Conservation (phyloP, 30 jellyfish, hydroid and myxozoan genomes). For the Aurelia aurita complex sp. Pacific region DNA sequence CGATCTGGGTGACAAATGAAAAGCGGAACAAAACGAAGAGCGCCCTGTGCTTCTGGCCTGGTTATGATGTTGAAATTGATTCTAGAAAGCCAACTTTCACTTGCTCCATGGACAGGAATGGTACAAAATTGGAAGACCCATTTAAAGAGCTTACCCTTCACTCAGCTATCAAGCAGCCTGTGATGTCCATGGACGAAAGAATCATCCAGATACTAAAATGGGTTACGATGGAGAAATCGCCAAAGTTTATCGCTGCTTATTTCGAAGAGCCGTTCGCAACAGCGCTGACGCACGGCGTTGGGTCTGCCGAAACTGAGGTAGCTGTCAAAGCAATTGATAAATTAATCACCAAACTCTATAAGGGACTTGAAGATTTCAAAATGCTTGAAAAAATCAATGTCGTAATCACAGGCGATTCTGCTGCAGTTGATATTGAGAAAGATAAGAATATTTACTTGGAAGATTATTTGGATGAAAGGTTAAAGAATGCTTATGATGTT, state of each 20-base stretch:
- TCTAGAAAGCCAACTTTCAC: constrained; percentile 14
- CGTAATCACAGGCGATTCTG: constrained; percentile 93
- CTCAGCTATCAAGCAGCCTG: constrained; percentile 36
- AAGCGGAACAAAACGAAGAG: constrained; percentile 65
- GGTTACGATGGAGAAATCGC: constrained; percentile 69
- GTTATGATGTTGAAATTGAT: constrained; percentile 59
- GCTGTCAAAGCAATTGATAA: constrained; percentile 63
- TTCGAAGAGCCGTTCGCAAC: constrained; percentile 95
- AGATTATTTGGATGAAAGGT: constrained; percentile 58
- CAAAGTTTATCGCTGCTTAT: constrained; percentile 90
- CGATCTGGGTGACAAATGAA: constrained; percentile 89
- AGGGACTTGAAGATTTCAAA: constrained; percentile 27
- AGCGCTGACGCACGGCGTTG: constrained; percentile 60
- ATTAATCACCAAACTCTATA: constrained; percentile 25
- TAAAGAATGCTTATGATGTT: constrained; percentile 63
- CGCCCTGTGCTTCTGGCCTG: constrained; percentile 99
- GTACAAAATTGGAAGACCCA: constrained; percentile 72
- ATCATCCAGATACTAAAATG: constrained; percentile 59
- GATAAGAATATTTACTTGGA: constrained; percentile 81
- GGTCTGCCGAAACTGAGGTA: constrained; percentile 43
- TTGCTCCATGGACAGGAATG: constrained; percentile 49
- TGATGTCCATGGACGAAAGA: constrained; percentile 80
- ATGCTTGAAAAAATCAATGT: constrained; percentile 56
- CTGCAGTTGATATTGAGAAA: constrained; percentile 64
- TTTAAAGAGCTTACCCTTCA: constrained; percentile 70